phyloP scores from a whole-genome alignment of 1,140 invertebrate genomes.

The Holcopasites calliopsidis region DNA sequence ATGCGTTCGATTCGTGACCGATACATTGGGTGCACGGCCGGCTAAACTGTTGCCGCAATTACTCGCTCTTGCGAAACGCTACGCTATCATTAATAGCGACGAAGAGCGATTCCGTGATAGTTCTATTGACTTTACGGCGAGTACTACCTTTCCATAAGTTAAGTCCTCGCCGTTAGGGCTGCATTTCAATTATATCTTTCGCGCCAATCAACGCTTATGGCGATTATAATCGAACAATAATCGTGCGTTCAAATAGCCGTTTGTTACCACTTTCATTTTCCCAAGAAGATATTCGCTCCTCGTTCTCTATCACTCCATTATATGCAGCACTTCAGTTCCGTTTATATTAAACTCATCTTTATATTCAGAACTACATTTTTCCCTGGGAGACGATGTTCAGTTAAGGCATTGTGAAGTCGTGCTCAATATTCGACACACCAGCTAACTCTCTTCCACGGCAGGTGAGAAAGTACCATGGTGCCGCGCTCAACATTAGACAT shows the following conservation, averaged over 20 bases:
- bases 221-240: too few species aligned
- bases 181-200: background rate
- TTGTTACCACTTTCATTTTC: too few species aligned
- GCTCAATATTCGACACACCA: background rate
- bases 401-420: background rate
- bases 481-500: background rate
- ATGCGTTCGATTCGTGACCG: too few species aligned
- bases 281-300: too few species aligned
- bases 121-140: background rate
- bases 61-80: background rate
- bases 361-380: too few species aligned
- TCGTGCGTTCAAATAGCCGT: background rate
- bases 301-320: too few species aligned
- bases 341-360: too few species aligned
- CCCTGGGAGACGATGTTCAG: too few species aligned
- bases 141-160: background rate
- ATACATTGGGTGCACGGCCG: background rate
- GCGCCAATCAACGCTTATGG: too few species aligned
- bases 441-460: background rate
- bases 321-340: too few species aligned
- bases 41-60: background rate
- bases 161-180: background rate
- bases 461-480: background rate
- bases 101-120: background rate
- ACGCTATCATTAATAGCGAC: constrained; percentile 2